Evolutionary conservation across 2,797 vertebrate genomes (phyloP), one percentile per base, ranked within the genome.

Genomic region (Hyperoplus lanceolatus): DNA sequence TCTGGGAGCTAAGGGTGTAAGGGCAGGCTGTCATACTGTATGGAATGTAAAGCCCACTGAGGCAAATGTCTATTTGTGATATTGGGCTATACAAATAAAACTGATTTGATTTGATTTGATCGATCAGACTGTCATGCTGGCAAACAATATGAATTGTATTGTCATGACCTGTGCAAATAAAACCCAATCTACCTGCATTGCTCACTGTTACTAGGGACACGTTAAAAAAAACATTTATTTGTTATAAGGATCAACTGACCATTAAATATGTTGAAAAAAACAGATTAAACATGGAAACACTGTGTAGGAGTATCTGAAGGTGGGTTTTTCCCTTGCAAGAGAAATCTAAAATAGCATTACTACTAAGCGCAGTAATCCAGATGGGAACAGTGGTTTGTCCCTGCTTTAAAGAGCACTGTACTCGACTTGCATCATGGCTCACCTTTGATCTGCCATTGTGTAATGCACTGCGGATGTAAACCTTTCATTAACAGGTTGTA

Each of bases 381-480:
- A 38, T 18, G 53, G 48, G 42, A 75, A 55, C 46, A 41, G 21
- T 38, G 18, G n/a, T 70, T 76, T 73, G 12, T 63, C 9, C 42
- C 43, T 18, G 16, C 62, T 83, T 79, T 71, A 18, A 79, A 70
- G 57, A 56, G 36, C 10, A 64, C 46, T 67, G 69, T 50, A n/a
- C 62, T 56, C 70, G 29, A 16, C 71, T 80, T 65, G 12, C 50
- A 57, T 72, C 74, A 80, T 81, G 51, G 42, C 48, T 72, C 51
- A 81, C 41, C 65, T 79, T 73, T 48, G 42, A 49, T 77, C 71
- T 53, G 29, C 57, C 59, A 53, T 54, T 70, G 54, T 72, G 55
- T 46, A 70, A 73, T 42, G 16, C 56, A 1, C 71, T 65, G 72
- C 76, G 70, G 58, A 75, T 46, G 53, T 81, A 80, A 86, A 79